Conservation (phyloP, 2,113 vertebrate genomes). For the Tragulus kanchil region DNA sequence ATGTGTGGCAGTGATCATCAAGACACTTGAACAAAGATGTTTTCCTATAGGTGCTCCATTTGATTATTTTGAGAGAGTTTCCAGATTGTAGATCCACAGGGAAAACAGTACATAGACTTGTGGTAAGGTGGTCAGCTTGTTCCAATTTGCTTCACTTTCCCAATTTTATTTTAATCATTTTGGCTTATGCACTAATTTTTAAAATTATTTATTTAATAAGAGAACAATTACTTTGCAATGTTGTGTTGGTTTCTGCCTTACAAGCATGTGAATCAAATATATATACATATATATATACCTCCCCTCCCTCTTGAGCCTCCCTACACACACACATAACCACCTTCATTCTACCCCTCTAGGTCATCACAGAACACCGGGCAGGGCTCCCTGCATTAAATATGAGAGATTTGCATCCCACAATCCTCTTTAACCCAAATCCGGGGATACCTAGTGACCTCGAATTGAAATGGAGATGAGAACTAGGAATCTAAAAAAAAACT, state of each 20-base stretch:
- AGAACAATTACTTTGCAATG: neutral
- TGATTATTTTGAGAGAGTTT: neutral
- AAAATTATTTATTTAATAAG: neutral
- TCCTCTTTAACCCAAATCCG: neutral
- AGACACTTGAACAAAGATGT: neutral
- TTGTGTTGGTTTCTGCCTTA: neutral
- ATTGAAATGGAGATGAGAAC: neutral
- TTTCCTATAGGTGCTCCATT: neutral
- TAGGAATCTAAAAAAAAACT: neutral
- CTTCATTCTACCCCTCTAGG: neutral
- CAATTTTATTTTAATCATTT: neutral
- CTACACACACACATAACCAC: neutral
- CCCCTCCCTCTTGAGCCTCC: neutral
- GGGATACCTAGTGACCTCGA: neutral
- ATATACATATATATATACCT: neutral
- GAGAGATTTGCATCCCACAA: neutral
- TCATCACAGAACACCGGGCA: neutral
- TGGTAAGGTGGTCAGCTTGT: neutral
- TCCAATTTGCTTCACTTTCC: neutral
- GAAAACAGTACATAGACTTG: neutral
- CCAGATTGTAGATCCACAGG: neutral
- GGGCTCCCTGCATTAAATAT: neutral
- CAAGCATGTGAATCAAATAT: neutral
- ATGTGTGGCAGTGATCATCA: neutral
- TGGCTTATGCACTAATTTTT: neutral